Evolutionary conservation across 2,888 invertebrate genomes (phyloP).

Genomic region (Pilophorus perplexus): DNA sequence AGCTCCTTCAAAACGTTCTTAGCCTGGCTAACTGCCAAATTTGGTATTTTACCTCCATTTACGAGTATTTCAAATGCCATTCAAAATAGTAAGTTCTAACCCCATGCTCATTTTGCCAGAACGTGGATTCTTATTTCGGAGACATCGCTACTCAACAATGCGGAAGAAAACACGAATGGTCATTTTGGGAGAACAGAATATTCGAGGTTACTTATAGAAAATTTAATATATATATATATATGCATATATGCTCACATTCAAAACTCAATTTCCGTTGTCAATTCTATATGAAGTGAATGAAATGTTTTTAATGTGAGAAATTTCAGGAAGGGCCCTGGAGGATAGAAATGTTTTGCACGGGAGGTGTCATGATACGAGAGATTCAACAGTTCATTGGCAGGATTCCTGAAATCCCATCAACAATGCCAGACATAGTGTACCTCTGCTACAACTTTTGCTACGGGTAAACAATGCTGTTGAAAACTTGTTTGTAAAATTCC

Average conservation of each 20-base stretch:
- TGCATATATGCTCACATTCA: background rate
- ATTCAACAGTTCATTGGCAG: background rate
- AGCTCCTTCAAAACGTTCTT: too few species aligned
- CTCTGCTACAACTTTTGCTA: slow-evolving; percentile 8
- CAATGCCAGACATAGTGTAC: background rate
- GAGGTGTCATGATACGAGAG: background rate
- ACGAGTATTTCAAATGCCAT: too few species aligned
- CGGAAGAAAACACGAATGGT: slow-evolving; percentile 8
- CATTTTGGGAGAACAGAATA: slow-evolving; percentile 16
- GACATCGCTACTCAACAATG: slow-evolving; percentile 3
- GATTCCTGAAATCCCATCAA: background rate
- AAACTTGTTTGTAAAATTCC: too few species aligned
- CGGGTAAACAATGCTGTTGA: too few species aligned
- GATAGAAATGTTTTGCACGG: slow-evolving; percentile 11
- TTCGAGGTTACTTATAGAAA: slow-evolving; percentile 28
- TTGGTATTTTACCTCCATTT: too few species aligned
- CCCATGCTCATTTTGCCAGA: slow-evolving; percentile 1
- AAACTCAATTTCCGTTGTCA: background rate
- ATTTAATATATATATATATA: too few species aligned
- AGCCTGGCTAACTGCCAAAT: too few species aligned
- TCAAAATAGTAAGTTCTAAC: too few species aligned
- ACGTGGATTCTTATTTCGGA: slow-evolving; percentile 5
- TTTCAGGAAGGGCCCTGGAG: background rate
- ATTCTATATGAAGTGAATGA: background rate
- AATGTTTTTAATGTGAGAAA: background rate